Evolutionary conservation across 1,140 invertebrate species (phyloP), one percentile per base, ranked within the genome.

Genomic region (Cylas formicarius): DNA sequence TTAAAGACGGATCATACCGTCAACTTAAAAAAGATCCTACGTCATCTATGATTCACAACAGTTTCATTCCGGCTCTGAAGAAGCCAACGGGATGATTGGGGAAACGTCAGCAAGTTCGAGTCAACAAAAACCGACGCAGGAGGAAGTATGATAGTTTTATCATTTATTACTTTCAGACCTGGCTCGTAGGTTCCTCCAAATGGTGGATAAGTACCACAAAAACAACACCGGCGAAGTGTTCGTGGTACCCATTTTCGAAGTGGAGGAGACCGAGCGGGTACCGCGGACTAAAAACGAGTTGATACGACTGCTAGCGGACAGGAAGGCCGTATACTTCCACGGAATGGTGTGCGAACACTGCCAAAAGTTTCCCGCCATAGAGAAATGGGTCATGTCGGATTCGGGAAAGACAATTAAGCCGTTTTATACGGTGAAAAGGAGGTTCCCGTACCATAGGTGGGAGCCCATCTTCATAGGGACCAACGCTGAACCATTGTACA

Each of bases 381-480:
- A 79, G 27, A 71, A 74, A 4, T 88, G 84, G 82, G 52, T 85
- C 14, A 21, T 42, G 26, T 41, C n/a, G 33, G 20, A 23, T n/a
- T 41, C 13, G 11, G 23, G 5, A 32, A 39, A 46, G 52, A 29
- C 46, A 20, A 58, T 71, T 55, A 50, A 77, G 72, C 79, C 76
- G 1, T 73, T 86, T 60, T 54, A 80, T 46, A 72, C 81, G 2
- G 78, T 80, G 1, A 76, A 72, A 60, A 64, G 84, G 29, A 79
- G 84, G 61, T 76, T 75, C 62, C 81, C 81, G 0, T 78, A 78
- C 63, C 80, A 85, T 50, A 70, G 83, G 48, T 88, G 85, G 85
- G 85, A 90, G 61, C 86, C 86, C 0, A 73, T 89, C 20, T 89
- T 82, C 60, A 88, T 89, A 48, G 85, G 85, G 2, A 86, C 82